These are phyloP conservation scores for Itoplectis maculator DNA, from an alignment of 2,888 invertebrate species.

Conservation along the genomic window DNA sequence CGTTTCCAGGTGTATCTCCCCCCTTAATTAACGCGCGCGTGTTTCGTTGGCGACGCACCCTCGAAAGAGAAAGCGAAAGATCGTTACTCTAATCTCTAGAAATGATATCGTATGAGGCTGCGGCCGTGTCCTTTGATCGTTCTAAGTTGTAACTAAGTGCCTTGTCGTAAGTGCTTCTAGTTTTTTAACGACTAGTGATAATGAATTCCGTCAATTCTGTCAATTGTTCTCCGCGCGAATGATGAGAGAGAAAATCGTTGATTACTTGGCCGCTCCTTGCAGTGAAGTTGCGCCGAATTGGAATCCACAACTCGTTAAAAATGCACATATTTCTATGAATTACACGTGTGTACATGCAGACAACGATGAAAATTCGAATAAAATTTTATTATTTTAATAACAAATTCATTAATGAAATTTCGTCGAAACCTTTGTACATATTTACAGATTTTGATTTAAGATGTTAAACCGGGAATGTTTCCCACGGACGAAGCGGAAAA, in stretches of 20 bases:
- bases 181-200: constrained; percentile 37
- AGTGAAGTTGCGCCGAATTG: neutral
- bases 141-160: constrained; percentile 60
- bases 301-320: constrained; percentile 32
- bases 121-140: constrained; percentile 13
- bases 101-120: constrained; percentile 14
- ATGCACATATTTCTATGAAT: constrained; percentile 54
- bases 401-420: neutral
- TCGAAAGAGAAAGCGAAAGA: neutral
- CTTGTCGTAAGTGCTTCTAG: constrained; percentile 64
- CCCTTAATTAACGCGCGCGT: neutral
- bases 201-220: constrained; percentile 43
- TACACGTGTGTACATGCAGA: constrained; percentile 43
- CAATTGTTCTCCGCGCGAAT: constrained; percentile 52
- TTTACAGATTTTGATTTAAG: neutral
- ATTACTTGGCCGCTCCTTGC: constrained; percentile 1
- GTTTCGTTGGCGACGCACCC: neutral
- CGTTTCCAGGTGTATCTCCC: no score
- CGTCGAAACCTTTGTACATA: constrained; percentile 17
- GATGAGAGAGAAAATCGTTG: constrained; percentile 1
- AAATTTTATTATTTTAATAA: neutral
- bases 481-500: neutral
- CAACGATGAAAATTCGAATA: constrained; percentile 7
- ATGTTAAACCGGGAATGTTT: constrained; percentile 2
- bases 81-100: neutral